These are phyloP conservation scores for Esox niger DNA, from an alignment of 2,113 vertebrate genomes.

Conservation along the genomic window DNA sequence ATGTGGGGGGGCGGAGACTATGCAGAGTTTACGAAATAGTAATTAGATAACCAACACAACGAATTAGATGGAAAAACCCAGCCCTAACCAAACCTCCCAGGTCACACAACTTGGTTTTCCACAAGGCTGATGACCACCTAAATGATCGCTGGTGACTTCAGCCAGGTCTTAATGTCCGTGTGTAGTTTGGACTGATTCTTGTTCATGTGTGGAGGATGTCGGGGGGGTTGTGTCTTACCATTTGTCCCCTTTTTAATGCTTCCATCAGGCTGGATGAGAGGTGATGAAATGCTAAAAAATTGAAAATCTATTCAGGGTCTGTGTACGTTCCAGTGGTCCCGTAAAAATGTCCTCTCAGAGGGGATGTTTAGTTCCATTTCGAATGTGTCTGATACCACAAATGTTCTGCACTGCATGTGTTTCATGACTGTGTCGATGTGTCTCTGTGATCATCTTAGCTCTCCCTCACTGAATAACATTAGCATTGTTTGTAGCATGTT, in stretches of 20 bases:
- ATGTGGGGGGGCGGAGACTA: too few relatives aligned
- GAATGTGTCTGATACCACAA: background rate
- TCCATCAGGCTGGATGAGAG: background rate
- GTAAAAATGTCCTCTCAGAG: background rate
- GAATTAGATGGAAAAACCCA: too few relatives aligned
- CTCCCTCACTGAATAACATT: too few relatives aligned
- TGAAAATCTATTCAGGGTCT: background rate
- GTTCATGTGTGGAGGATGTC: conserved; percentile 25
- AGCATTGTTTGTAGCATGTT: too few relatives aligned
- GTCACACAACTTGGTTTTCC: too few relatives aligned
- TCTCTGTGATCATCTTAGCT: too few relatives aligned
- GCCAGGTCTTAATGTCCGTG: too few relatives aligned
- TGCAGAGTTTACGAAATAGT: too few relatives aligned
- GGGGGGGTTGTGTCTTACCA: background rate
- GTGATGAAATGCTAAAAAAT: background rate
- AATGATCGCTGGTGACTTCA: background rate
- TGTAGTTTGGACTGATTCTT: background rate
- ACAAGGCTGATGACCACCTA: conserved; percentile 16
- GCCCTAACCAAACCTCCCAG: too few relatives aligned
- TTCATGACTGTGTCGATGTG: background rate
- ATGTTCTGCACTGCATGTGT: background rate
- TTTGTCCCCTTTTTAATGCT: background rate
- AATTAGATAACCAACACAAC: too few relatives aligned
- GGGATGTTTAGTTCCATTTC: background rate
- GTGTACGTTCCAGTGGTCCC: background rate